Evolutionary conservation across 2,888 invertebrate genomes (phyloP).

Genomic region (Cinara cedri): DNA sequence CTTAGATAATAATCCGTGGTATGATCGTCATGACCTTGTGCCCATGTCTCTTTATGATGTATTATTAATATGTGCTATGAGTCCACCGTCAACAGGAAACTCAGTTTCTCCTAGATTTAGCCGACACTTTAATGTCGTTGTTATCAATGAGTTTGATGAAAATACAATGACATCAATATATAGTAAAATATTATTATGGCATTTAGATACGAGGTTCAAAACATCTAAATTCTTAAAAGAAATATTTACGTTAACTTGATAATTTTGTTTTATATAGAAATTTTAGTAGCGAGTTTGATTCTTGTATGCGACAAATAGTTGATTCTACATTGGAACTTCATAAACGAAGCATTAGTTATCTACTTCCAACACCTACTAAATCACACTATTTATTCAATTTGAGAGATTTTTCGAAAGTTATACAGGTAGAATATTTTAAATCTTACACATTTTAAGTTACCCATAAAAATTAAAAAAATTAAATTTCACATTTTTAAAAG

Average conservation of each 20-base stretch:
- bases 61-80: conserved; percentile 52
- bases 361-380: conserved; percentile 90
- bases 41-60: conserved; percentile 84
- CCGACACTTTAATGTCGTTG: conserved; percentile 82
- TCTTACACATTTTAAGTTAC: too few species aligned
- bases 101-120: conserved; percentile 84
- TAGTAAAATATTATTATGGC: conserved; percentile 90
- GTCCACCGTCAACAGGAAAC: conserved; percentile 67
- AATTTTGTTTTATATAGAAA: conserved; percentile 69
- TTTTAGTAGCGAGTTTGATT: conserved; percentile 92
- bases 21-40: conserved; percentile 78
- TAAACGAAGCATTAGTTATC: conserved; percentile 78
- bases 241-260: neutral
- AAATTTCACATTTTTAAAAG: conserved; percentile 63
- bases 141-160: conserved; percentile 89
- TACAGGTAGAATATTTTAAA: conserved; percentile 68
- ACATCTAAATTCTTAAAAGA: neutral
- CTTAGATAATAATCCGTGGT: conserved; percentile 89
- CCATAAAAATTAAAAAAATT: neutral
- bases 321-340: conserved; percentile 85
- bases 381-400: conserved; percentile 95
- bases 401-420: conserved; percentile 90
- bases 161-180: conserved; percentile 83
- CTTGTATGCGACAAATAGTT: conserved; percentile 88
- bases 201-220: conserved; percentile 81